A percentile compares a stretch with the other conserved stretches of the same genome.
phyloP scores from a whole-genome alignment of 2,888 invertebrate genomes.

The Watsonalla binaria region DNA sequence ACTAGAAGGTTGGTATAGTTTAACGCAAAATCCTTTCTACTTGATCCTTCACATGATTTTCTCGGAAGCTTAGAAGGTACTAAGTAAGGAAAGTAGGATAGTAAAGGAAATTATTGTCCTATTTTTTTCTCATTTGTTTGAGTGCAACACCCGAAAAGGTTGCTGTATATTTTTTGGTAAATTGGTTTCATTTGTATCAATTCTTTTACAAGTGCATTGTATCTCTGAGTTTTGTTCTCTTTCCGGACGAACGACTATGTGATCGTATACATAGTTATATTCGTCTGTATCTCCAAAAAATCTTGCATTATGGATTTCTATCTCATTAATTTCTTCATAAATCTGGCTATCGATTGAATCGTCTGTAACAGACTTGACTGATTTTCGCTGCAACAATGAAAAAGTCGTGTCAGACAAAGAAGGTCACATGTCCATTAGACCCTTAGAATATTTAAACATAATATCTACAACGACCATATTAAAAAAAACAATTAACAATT shows the following conservation, averaged over 20 bases:
- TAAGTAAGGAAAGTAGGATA: neutral
- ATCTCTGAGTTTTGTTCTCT: neutral
- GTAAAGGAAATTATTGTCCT: constrained; percentile 17
- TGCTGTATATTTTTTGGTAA: neutral
- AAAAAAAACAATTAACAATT: too few relatives aligned
- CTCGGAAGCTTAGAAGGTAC: constrained; percentile 19
- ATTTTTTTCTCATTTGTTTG: constrained; percentile 22
- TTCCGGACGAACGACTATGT: neutral
- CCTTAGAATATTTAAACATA: too few relatives aligned
- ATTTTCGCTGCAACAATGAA: too few relatives aligned
- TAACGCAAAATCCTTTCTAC: constrained; percentile 55
- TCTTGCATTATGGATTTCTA: too few relatives aligned
- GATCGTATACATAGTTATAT: neutral
- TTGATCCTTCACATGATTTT: constrained; percentile 39
- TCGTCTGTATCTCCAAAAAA: neutral
- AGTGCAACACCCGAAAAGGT: neutral
- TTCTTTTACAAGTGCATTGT: neutral
- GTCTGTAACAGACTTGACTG: too few relatives aligned
- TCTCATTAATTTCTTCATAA: too few relatives aligned
- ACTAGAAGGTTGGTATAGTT: too few relatives aligned
- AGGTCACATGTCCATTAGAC: too few relatives aligned
- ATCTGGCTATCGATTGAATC: too few relatives aligned
- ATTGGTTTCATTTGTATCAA: neutral
- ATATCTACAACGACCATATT: too few relatives aligned
- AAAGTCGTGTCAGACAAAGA: too few relatives aligned